These are phyloP conservation scores for Nerophis ophidion DNA, from an alignment of 2,113 vertebrate species.

Conservation along the genomic window DNA sequence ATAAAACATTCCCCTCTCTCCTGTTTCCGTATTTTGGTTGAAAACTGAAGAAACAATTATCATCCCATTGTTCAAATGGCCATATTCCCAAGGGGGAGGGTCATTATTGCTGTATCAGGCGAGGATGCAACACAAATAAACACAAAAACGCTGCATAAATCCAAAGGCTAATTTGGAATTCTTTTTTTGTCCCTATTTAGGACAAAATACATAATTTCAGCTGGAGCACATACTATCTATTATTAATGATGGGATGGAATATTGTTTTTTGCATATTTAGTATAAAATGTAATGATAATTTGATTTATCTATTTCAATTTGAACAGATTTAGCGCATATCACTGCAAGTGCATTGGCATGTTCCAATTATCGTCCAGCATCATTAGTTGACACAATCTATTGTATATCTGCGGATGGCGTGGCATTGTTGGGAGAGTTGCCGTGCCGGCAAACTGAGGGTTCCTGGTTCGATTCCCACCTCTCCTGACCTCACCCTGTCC, in stretches of 20 bases:
- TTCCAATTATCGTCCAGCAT: not conserved
- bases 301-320: not conserved
- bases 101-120: conserved; percentile 19
- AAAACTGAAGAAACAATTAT: conserved; percentile 23
- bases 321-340: not conserved
- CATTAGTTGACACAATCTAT: not conserved
- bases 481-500: no score
- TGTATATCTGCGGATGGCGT: not conserved
- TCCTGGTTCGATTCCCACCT: no score
- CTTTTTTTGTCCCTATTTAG: not conserved
- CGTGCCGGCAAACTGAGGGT: no score
- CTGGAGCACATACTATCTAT: not conserved
- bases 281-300: no score
- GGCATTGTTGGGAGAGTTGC: no score
- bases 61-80: not conserved
- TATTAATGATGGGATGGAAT: not conserved
- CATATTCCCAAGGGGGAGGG: conserved; percentile 28
- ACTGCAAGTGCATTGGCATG: not conserved
- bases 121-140: conserved; percentile 19
- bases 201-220: not conserved
- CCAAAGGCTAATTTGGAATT: not conserved
- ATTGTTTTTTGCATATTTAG: conserved; percentile 1
- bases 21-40: conserved; percentile 5
- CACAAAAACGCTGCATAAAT: conserved; percentile 15
- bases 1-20: conserved; percentile 8